Conservation (phyloP, 2,888 invertebrate species). For the Acanthosepion pharaonis region DNA sequence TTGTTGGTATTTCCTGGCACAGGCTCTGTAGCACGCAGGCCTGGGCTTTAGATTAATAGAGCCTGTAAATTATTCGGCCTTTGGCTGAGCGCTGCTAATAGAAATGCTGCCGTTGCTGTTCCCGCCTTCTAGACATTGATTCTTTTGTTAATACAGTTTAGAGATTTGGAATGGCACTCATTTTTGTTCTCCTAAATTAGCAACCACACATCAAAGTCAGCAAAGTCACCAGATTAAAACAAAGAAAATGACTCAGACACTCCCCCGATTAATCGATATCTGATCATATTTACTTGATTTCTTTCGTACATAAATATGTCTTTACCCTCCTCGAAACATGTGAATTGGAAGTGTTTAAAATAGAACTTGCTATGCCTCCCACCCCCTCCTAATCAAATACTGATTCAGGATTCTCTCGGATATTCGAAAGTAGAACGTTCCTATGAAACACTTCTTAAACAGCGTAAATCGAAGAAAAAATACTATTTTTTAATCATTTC, state of each 20-base stretch:
- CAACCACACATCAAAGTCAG: neutral
- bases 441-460: no score
- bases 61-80: neutral
- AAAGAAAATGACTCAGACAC: neutral
- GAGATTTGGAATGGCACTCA: neutral
- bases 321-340: no score
- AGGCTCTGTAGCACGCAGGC: conserved; percentile 4
- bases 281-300: no score
- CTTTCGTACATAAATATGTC: no score
- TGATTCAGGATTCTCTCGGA: no score
- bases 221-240: neutral
- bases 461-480: no score
- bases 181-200: neutral
- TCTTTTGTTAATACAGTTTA: neutral
- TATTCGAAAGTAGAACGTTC: no score
- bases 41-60: neutral
- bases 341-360: no score
- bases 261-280: no score
- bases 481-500: no score
- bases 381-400: no score
- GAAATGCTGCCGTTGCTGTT: neutral
- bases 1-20: conserved; percentile 21
- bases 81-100: neutral
- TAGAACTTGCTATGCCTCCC: no score
- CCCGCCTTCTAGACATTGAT: neutral